phyloP scores from a whole-genome alignment of 2,888 invertebrate genomes.

The Brassicogethes aeneus region DNA sequence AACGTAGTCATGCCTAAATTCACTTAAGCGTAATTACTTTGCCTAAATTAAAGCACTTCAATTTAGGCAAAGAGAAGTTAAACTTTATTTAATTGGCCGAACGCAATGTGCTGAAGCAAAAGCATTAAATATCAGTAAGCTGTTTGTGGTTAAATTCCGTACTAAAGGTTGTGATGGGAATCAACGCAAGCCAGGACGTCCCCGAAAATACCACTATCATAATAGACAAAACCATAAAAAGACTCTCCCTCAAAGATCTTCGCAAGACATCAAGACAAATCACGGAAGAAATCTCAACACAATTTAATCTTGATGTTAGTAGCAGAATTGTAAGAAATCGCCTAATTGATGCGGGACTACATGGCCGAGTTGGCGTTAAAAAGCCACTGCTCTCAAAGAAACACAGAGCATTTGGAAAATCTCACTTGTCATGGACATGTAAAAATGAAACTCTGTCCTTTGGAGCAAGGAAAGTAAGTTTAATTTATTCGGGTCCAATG shows the following conservation, averaged over 20 bases:
- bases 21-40: no score
- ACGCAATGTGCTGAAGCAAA: no score
- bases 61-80: no score
- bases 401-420: not conserved
- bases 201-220: no score
- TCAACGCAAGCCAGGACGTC: no score
- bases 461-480: not conserved
- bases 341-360: not conserved
- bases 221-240: no score
- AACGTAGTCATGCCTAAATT: no score
- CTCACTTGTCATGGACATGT: not conserved
- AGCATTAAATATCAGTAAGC: no score
- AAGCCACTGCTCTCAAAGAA: not conserved
- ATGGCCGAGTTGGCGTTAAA: not conserved
- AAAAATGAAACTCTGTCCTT: not conserved
- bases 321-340: not conserved
- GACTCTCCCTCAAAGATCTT: not conserved
- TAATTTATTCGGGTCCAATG: not conserved
- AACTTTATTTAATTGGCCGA: no score
- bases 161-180: not conserved
- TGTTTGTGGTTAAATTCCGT: not conserved
- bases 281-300: not conserved
- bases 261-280: not conserved
- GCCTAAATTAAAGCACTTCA: no score
- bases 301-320: not conserved